phyloP scores from a whole-genome alignment of 2,113 vertebrate species.

The Mastomys coucha region DNA sequence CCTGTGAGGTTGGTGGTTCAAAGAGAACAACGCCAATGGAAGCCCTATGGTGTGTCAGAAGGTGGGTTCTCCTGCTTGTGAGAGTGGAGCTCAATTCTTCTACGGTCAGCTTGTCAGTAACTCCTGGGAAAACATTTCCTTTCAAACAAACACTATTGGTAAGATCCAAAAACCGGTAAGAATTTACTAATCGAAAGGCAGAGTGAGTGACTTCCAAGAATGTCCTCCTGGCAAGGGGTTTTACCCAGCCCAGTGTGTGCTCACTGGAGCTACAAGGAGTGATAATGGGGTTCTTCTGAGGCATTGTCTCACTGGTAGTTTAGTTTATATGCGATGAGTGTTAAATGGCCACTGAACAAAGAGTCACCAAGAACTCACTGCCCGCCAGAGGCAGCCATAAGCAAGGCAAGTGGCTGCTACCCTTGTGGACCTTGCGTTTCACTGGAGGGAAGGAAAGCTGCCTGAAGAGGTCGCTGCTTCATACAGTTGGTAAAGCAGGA shows the following conservation, averaged over 20 bases:
- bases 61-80: neutral
- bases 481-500: neutral
- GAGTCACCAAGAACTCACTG: too few relatives aligned
- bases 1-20: neutral
- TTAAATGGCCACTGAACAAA: neutral
- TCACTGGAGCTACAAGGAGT: neutral
- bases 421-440: neutral
- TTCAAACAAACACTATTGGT: neutral
- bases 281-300: neutral
- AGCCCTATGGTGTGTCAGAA: neutral
- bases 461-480: neutral
- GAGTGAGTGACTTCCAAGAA: neutral
- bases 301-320: neutral
- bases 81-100: neutral
- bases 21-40: neutral
- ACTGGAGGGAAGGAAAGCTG: neutral
- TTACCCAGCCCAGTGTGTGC: neutral
- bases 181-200: neutral
- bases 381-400: neutral
- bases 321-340: neutral
- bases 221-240: neutral
- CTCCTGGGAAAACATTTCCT: conserved; percentile 23
- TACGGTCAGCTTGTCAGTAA: neutral
- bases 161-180: neutral
- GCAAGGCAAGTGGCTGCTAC: neutral